Conservation (phyloP, 2,113 vertebrate genomes). For the Ceyx margarethae region DNA sequence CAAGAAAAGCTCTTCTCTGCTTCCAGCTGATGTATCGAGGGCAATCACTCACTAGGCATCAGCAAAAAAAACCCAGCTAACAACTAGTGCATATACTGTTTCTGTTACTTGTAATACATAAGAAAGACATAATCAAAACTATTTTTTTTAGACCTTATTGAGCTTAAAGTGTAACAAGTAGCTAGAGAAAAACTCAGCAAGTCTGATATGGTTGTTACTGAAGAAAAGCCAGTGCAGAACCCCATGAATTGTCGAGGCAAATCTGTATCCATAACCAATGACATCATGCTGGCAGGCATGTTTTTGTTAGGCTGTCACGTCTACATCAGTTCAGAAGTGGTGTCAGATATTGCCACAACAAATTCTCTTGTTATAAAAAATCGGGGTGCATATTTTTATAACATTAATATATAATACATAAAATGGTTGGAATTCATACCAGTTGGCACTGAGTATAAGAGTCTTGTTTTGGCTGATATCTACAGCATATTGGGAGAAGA, state of each 20-base stretch:
- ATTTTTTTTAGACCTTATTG: background rate
- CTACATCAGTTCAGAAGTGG: constrained; percentile 35
- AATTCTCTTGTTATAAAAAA: constrained; percentile 54
- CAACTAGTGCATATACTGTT: background rate
- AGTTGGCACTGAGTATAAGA: background rate
- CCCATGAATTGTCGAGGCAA: background rate
- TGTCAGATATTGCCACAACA: constrained; percentile 64
- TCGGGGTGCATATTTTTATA: constrained; percentile 38
- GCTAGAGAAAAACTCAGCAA: constrained; percentile 34
- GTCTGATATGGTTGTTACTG: background rate
- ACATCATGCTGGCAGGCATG: constrained; percentile 8
- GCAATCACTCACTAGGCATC: background rate
- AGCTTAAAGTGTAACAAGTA: background rate
- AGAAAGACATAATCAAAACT: background rate
- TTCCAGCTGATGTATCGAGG: background rate
- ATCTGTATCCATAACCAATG: constrained; percentile 22
- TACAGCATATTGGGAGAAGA: constrained; percentile 50
- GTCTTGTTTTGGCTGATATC: constrained; percentile 59
- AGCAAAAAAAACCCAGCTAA: background rate
- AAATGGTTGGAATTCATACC: constrained; percentile 46
- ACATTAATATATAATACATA: constrained; percentile 48
- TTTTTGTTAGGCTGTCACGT: constrained; percentile 42
- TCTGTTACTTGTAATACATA: background rate
- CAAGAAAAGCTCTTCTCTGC: background rate
- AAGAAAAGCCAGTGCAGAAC: constrained; percentile 27